phyloP scores from a whole-genome alignment of 2,797 vertebrate species.

The Girardinus metallicus region DNA sequence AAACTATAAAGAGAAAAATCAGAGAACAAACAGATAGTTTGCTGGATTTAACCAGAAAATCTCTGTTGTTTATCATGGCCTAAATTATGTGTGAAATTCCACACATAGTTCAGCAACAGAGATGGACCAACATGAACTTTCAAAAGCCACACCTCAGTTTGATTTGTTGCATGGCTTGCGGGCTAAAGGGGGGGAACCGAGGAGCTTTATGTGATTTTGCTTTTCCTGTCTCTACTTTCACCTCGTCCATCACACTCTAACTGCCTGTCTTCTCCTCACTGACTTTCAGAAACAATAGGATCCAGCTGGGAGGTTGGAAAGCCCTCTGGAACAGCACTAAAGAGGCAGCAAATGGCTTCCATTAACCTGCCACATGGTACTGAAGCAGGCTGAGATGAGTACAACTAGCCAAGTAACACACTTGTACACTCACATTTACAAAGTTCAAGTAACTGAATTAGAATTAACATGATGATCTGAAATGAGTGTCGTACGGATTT shows the following conservation, averaged over 20 bases:
- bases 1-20: slow-evolving; percentile 40
- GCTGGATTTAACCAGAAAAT: slow-evolving; percentile 58
- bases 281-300: slow-evolving; percentile 72
- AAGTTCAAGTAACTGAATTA: background rate
- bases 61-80: slow-evolving; percentile 56
- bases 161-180: slow-evolving; percentile 44
- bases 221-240: slow-evolving; percentile 59
- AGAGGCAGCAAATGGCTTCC: slow-evolving; percentile 77
- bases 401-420: slow-evolving; percentile 63
- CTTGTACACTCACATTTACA: slow-evolving; percentile 24
- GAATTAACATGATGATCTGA: background rate
- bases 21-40: slow-evolving; percentile 56
- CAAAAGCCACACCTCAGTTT: slow-evolving; percentile 42
- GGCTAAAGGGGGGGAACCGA: slow-evolving; percentile 32
- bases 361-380: slow-evolving; percentile 79
- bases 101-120: slow-evolving; percentile 60
- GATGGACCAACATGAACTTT: slow-evolving; percentile 37
- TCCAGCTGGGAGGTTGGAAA: slow-evolving; percentile 81
- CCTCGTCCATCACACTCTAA: slow-evolving; percentile 52
- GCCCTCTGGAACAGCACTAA: slow-evolving; percentile 76
- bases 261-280: slow-evolving; percentile 52
- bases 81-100: slow-evolving; percentile 71
- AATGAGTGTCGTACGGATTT: background rate
- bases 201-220: slow-evolving; percentile 52
- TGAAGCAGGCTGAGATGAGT: slow-evolving; percentile 69